These are phyloP conservation scores for Drosophila mayri DNA, from an alignment of 1,140 invertebrate species.

Conservation along the genomic window DNA sequence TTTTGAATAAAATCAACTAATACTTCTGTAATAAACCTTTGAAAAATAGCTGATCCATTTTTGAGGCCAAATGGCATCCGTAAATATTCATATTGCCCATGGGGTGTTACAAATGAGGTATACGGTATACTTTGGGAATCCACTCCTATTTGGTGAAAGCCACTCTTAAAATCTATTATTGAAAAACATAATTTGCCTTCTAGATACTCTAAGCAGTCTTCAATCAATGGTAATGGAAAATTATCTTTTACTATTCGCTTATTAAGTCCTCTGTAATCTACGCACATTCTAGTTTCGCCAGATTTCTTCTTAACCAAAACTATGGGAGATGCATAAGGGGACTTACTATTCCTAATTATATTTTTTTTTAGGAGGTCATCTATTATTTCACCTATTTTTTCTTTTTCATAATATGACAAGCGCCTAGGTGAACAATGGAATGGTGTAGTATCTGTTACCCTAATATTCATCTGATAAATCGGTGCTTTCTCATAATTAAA, in stretches of 20 bases:
- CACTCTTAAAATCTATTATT: not conserved
- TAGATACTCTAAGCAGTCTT: conserved; percentile 5
- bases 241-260: conserved; percentile 4
- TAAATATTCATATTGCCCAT: not conserved
- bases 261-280: conserved; percentile 3
- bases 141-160: too few species aligned
- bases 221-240: conserved; percentile 2
- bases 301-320: too few species aligned
- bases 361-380: too few species aligned
- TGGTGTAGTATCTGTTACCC: too few species aligned
- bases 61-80: not conserved
- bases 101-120: not conserved
- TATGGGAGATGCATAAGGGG: too few species aligned
- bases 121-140: too few species aligned
- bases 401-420: too few species aligned
- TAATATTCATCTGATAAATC: too few species aligned
- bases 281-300: not conserved
- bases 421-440: too few species aligned
- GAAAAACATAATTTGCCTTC: not conserved
- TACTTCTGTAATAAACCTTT: not conserved
- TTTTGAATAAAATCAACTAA: not conserved
- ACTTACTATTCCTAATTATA: too few species aligned
- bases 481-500: too few species aligned
- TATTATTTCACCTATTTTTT: too few species aligned
- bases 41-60: not conserved